A percentile compares a stretch with the other conserved stretches of the same genome.
Evolutionary conservation across 2,113 vertebrate genomes (phyloP).

Genomic region (Copsychus sechellarum): DNA sequence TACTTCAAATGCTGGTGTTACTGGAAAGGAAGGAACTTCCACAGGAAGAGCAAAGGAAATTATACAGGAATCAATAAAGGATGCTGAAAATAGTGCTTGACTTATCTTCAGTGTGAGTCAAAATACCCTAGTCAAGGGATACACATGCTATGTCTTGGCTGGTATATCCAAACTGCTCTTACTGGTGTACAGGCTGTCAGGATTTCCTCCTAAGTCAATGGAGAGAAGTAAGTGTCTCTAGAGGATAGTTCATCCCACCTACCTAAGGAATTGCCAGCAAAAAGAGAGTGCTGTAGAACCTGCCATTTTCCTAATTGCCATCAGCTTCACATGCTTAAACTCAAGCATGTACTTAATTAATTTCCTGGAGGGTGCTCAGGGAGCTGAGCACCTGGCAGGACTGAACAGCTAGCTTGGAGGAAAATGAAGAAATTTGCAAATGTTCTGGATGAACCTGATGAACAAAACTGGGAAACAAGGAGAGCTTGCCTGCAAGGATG

Average conservation of each 20-base stretch:
- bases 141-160: not conserved
- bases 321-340: not conserved
- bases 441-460: slow-evolving; percentile 32
- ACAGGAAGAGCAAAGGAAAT: slow-evolving; percentile 67
- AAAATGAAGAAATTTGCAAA: not conserved
- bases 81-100: slow-evolving; percentile 41
- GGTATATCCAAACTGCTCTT: not conserved
- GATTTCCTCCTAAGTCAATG: not conserved
- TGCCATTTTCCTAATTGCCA: not conserved
- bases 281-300: not conserved
- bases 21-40: slow-evolving; percentile 65
- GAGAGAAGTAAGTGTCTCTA: not conserved
- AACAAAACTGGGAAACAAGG: not conserved
- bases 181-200: not conserved
- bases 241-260: not conserved
- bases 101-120: not conserved
- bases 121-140: slow-evolving; percentile 1
- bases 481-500: slow-evolving; percentile 30
- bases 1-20: slow-evolving; percentile 39
- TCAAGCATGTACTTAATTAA: not conserved
- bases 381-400: not conserved
- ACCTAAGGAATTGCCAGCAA: not conserved
- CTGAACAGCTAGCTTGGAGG: slow-evolving; percentile 20
- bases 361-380: not conserved
- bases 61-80: slow-evolving; percentile 69